Evolutionary conservation across 2,888 invertebrate genomes (phyloP), one percentile per base, ranked within the genome.

Genomic region (Phasia obesa): DNA sequence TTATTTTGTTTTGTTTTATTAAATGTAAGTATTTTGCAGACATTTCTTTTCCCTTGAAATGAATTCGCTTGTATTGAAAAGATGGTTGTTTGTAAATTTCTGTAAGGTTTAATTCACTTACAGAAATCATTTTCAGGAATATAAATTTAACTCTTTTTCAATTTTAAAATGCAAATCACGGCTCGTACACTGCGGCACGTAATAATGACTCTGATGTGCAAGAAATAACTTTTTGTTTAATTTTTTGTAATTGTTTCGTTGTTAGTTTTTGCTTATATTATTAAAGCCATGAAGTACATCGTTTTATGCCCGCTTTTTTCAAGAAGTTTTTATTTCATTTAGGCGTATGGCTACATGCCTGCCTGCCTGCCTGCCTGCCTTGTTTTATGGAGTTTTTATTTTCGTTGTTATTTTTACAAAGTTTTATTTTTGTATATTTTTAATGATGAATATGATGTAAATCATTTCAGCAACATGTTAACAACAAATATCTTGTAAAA

Each of bases 141-240:
- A 57, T 57, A 38, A 57, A 47, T 55, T 55, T 53, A 4, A 77
- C 62, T 44, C 55, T 47, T 42, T 47, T 59, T 27, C 35, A 23
- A 53, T 31, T 74, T 85, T 65, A 73, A 47, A 69, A 85, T 85
- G 82, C 85, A 70, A 49, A 47, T 51, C 85, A 80, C 74, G 75
- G n/a, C 51, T 27, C 47, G 65, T 62, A 62, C 84, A 85, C 85
- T 80, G 85, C 85, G 84, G 79, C 84, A 85, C 84, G 85, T 85
- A 74, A 70, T 80, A 82, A 85, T 80, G 77, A 85, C 76, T 71
- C 81, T 25, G 51, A 53, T 73, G 73, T 74, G 76, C 73, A 76
- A 81, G 71, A 71, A 49, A 44, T 67, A 44, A 62, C 6, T 67
- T 49, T 57, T 25, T 60, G 21, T 17, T n/a, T 51, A 0, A 19